A percentile compares a stretch with the other conserved stretches of the same genome.
phyloP scores from a whole-genome alignment of 1,140 invertebrate genomes.

The Panulirus ornatus region DNA sequence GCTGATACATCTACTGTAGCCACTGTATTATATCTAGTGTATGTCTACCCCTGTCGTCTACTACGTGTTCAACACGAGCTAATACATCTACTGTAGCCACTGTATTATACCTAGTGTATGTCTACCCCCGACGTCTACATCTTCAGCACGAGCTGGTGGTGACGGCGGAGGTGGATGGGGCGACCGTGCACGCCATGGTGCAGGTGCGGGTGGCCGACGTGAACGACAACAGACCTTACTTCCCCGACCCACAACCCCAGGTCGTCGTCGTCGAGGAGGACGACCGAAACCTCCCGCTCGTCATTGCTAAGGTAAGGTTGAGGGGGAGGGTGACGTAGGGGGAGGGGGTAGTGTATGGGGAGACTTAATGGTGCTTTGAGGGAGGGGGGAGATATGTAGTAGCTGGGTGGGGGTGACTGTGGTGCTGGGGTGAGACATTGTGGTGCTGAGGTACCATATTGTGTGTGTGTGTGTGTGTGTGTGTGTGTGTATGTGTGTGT shows the following conservation, averaged over 20 bases:
- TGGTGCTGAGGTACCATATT: too few species aligned
- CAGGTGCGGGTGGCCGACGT: constrained; percentile 13
- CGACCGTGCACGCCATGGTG: neutral
- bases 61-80: too few species aligned
- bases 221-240: neutral
- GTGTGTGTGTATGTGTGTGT: neutral
- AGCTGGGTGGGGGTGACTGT: neutral
- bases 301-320: constrained; percentile 5
- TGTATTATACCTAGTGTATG: too few species aligned
- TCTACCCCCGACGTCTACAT: too few species aligned
- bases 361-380: neutral
- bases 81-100: too few species aligned
- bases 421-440: neutral
- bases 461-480: neutral
- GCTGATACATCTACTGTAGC: too few species aligned
- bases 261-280: constrained; percentile 20
- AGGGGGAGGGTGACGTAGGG: neutral
- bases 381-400: neutral
- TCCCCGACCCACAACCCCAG: neutral
- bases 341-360: neutral
- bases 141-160: constrained; percentile 30
- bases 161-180: constrained; percentile 14
- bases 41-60: too few species aligned
- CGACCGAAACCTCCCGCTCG: constrained; percentile 6
- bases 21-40: too few species aligned